Base-by-base conservation (phyloP, 2,797 vertebrate genomes). In the Yasuhikotakia modesta region DNA sequence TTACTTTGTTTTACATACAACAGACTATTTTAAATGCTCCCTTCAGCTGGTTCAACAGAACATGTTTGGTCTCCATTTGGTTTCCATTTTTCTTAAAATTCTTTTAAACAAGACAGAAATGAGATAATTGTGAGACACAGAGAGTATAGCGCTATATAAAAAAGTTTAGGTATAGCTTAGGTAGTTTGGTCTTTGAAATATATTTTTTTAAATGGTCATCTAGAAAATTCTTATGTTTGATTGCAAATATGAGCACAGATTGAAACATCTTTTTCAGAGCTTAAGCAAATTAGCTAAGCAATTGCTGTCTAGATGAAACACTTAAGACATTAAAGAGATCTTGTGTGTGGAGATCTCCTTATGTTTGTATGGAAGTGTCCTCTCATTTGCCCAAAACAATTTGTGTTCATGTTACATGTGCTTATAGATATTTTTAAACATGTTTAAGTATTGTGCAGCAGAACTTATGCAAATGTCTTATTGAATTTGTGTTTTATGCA, bases 401-500 rank as follows among this genome's bases (percentile, higher is more conserved):
- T 0, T 60, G 2, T 55, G 50, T 45, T 57, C 22, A 14, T 24
- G 17, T 61, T 30, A 14, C 27, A 60, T 16, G 5, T 39, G 35
- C 5, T 39, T 43, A 64, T 43, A 66, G 7, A 43, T 66, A 55
- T 30, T 32, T 17, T 53, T 71, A 7, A 82, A 52, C 0, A 82
- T 88, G 88, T 88, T 90, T 89, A 88, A 82, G 87, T 84, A 81
- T 85, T 79, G 70, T 84, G 83, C 81, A 78, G 85, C 91, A 92
- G 92, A 92, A 89, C 90, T 86, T 87, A 91, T 91, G 91, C 89
- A 92, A 92, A 93, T 91, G 83, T 87, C 79, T 91, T 91, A 92
- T 93, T 94, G 91, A 91, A 90, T 93, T 93, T 93, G 85, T 86
- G 89, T 90, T 89, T 87, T 89, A 83, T 92, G 88, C 89, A 91